Percentiles rank a stretch among this genome's conserved stretches.
These are phyloP conservation scores for Aphelenchoides avenae DNA, from an alignment of 1,140 invertebrate genomes.

Conservation along the genomic window DNA sequence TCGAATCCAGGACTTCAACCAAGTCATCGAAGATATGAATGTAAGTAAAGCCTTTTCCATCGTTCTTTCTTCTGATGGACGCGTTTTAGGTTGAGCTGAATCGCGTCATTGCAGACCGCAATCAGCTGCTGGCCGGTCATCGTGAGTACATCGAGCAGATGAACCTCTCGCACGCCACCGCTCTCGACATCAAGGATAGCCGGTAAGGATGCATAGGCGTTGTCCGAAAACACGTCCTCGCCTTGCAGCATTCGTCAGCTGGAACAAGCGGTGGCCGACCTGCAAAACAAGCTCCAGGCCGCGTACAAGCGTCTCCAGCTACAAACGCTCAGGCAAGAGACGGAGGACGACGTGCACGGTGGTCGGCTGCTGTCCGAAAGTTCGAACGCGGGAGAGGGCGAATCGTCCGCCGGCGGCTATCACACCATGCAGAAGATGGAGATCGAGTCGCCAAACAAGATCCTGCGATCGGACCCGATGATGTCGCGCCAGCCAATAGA, in stretches of 20 bases:
- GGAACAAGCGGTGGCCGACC: slow-evolving; percentile 25
- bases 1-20: slow-evolving; percentile 35
- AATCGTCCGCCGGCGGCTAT: too few relatives aligned
- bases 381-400: too few relatives aligned
- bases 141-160: slow-evolving; percentile 36
- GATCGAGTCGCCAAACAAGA: not conserved
- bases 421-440: not conserved
- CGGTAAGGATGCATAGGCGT: slow-evolving; percentile 11
- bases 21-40: slow-evolving; percentile 29
- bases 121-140: slow-evolving; percentile 20
- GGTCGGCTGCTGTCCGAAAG: too few relatives aligned
- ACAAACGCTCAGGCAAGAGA: slow-evolving; percentile 20
- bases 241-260: slow-evolving; percentile 34
- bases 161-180: slow-evolving; percentile 24
- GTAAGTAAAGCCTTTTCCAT: slow-evolving; percentile 16
- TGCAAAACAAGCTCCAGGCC: slow-evolving; percentile 24
- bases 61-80: not conserved
- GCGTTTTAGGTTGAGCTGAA: slow-evolving; percentile 32
- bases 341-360: slow-evolving; percentile 1
- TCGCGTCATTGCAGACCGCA: slow-evolving; percentile 28
- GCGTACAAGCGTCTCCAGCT: slow-evolving; percentile 19
- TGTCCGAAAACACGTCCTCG: not conserved
- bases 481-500: too few relatives aligned
- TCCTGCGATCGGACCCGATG: too few relatives aligned
- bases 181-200: slow-evolving; percentile 39